Evolutionary conservation across 2,888 invertebrate species (phyloP).

Genomic region (Phymatocera aterrima): DNA sequence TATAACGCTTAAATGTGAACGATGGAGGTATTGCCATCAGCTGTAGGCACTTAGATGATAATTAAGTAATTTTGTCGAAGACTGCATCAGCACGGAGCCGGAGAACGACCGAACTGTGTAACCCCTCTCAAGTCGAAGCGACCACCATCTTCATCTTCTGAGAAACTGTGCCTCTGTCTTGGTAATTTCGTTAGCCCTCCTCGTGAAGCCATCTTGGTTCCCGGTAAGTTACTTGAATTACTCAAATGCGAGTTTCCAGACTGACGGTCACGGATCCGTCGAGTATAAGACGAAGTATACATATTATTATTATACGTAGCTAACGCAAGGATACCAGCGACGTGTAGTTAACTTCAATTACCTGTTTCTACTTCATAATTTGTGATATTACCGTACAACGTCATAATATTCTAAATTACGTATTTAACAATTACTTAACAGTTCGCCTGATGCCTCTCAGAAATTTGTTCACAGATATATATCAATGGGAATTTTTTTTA

Average conservation of each 20-base stretch:
- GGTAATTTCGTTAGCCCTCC: constrained; percentile 71
- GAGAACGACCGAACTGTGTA: constrained; percentile 51
- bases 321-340: constrained; percentile 58
- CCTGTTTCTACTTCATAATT: constrained; percentile 50
- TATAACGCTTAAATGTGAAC: constrained; percentile 11
- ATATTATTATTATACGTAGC: constrained; percentile 54
- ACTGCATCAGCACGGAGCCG: constrained; percentile 68
- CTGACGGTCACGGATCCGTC: too few relatives aligned
- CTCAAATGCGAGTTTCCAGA: constrained; percentile 61
- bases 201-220: constrained; percentile 72
- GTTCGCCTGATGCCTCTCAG: too few relatives aligned
- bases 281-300: too few relatives aligned
- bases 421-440: constrained; percentile 35
- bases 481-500: too few relatives aligned
- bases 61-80: constrained; percentile 72
- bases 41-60: constrained; percentile 71
- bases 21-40: constrained; percentile 65
- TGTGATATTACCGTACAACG: constrained; percentile 34
- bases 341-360: constrained; percentile 69
- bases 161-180: constrained; percentile 47
- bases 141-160: constrained; percentile 44
- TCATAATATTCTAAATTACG: constrained; percentile 36
- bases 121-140: constrained; percentile 42
- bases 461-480: not conserved
- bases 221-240: constrained; percentile 61